Evolutionary conservation across 2,888 invertebrate genomes (phyloP), one percentile per base, ranked within the genome.

Genomic region (Drosophila neotestacea): DNA sequence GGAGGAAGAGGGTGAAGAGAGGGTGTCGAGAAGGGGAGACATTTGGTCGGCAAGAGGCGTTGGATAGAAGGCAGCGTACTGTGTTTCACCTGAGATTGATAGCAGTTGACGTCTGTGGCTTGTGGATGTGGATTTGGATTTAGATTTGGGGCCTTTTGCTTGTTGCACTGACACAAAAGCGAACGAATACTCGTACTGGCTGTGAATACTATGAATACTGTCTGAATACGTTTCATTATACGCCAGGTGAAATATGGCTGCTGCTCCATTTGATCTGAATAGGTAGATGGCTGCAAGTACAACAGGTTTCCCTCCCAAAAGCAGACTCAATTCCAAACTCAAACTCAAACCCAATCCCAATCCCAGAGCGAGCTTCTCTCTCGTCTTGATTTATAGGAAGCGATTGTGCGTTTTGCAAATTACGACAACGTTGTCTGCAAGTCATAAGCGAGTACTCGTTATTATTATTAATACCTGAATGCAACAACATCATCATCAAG

Each of bases 331-430:
- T 11, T 28, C n/a, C 22, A 11, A 34, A 11, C 16, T 16, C 10
- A 51, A 16, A 6, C 30, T 10, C 46, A 50, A 38, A 9, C 28
- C 16, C 28, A 30, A 28, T n/a, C 38, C 30, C 16, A 22, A 42
- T 22, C 11, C 52, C 50, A 27, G 27, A 27, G 4, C 39, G 55
- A 38, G 42, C 34, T 41, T 27, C 65, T 48, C 44, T 36, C 28
- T 27, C 41, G 42, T 42, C 39, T 34, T 89, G 85, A 85, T 86
- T 89, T 89, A 89, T 88, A 80, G 76, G 84, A 85, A 88, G 84
- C 86, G 89, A 85, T 85, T 85, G 88, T 73, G 78, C 88, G 88
- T 88, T 89, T 89, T 76, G 84, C 89, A 85, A 85, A 85, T 89
- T 88, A 89, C 88, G 78, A 83, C 74, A 81, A 70, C 77, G 67